Evolutionary conservation across 2,888 invertebrate species (phyloP), one percentile per base, ranked within the genome.

Genomic region (Apodemia zela): DNA sequence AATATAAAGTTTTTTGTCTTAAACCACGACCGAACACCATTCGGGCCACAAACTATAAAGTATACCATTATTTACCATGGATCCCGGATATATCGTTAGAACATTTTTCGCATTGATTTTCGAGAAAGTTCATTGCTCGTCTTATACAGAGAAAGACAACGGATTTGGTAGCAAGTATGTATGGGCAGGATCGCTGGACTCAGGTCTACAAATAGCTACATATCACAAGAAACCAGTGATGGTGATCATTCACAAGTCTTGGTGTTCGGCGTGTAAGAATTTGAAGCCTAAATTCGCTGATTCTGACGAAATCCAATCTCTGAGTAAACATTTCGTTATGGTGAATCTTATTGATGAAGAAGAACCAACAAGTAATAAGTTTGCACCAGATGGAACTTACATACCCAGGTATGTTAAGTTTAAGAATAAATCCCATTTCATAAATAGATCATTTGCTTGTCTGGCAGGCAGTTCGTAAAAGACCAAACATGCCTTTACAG

Each of bases 251-350:
- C 94, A 95, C 76, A 95, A 94, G 75, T 87, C 93, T 0, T 94
- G 94, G 93, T 95, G 95, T 77, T 89, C 93, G 2, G 93, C 94
- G 3, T 95, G 95, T 74, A 93, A 93, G 79, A 93, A 92, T 61
- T 80, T 95, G 66, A 94, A 94, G 74, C 93, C 94, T 0, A 93
- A 93, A 75, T 94, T 95, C 75, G 92, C 93, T 0, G 87, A 80
- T 54, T 94, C 94, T 2, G 64, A 84, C 10, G 93, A 93, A 69
- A 93, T 95, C 59, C 89, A 92, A 69, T 70, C 68, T 1, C 77
- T 94, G 65, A 94, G 94, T 75, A 85, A 89, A 72, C 85, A 94
- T 62, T 95, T 95, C 75, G 89, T 95, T 3, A 95, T 95, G 94
- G 93, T 95, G 15, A 94, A 94, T 76, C 77, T 93, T 60, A 75